Evolutionary conservation across 2,888 invertebrate genomes (phyloP).

Genomic region (Catotricha subobsoleta): DNA sequence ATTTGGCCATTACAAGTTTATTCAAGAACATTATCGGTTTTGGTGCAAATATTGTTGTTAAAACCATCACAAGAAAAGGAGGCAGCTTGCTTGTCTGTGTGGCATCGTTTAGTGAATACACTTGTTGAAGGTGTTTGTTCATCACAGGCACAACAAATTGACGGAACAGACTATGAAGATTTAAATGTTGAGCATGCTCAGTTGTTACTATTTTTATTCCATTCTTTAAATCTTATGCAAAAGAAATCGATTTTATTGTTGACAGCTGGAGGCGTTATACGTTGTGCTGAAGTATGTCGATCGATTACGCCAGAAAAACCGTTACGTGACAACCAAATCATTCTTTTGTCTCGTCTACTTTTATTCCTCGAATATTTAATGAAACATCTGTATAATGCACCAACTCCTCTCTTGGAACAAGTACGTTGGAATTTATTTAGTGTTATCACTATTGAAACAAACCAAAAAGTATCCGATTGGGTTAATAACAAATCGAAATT

Average conservation of each 20-base stretch:
- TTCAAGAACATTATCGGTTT: slow-evolving; percentile 57
- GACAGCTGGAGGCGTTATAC: slow-evolving; percentile 55
- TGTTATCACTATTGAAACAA: slow-evolving; percentile 37
- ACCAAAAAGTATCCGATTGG: slow-evolving; percentile 33
- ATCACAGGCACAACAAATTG: slow-evolving; percentile 7
- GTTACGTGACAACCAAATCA: slow-evolving; percentile 43
- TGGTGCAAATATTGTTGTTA: slow-evolving; percentile 68
- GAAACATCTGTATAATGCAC: slow-evolving; percentile 88
- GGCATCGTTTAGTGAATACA: slow-evolving; percentile 79
- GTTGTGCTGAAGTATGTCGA: slow-evolving; percentile 46
- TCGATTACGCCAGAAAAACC: slow-evolving; percentile 23
- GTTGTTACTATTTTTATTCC: slow-evolving; percentile 79
- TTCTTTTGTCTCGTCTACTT: slow-evolving; percentile 65
- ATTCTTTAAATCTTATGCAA: slow-evolving; percentile 87
- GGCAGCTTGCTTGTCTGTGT: slow-evolving; percentile 74
- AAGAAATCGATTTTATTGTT: slow-evolving; percentile 82
- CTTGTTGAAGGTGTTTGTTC: slow-evolving; percentile 62
- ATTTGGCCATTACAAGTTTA: slow-evolving; percentile 64
- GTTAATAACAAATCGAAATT: slow-evolving; percentile 31
- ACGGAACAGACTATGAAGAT: slow-evolving; percentile 38
- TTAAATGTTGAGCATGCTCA: slow-evolving; percentile 93
- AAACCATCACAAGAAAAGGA: slow-evolving; percentile 75
- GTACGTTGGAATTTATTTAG: slow-evolving; percentile 71
- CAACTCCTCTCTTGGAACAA: slow-evolving; percentile 68
- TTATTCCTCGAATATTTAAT: slow-evolving; percentile 85